A percentile compares a stretch with the other conserved stretches of the same genome.
These are phyloP conservation scores for Stictonetta naevosa DNA, from an alignment of 2,113 vertebrate species.

Conservation along the genomic window DNA sequence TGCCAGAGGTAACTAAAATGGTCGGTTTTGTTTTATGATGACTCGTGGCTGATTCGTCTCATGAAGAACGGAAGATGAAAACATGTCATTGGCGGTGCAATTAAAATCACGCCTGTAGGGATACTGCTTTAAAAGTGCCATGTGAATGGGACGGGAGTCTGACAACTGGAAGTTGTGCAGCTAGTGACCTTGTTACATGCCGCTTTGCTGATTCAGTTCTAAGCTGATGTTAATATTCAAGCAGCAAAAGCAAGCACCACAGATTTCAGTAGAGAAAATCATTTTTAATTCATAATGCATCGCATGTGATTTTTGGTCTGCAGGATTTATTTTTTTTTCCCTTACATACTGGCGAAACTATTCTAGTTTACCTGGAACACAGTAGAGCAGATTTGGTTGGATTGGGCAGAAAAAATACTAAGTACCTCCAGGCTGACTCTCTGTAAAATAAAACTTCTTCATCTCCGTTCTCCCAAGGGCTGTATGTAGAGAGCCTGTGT, in stretches of 20 bases:
- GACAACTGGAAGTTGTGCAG: constrained; percentile 39
- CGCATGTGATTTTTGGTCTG: not conserved
- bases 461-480: not conserved
- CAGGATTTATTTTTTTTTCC: not conserved
- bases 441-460: not conserved
- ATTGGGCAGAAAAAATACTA: not conserved
- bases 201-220: constrained; percentile 51
- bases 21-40: not conserved
- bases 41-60: constrained; percentile 9
- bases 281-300: constrained; percentile 38
- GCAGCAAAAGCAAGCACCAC: not conserved
- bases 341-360: not conserved
- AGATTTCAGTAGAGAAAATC: not conserved
- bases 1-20: not conserved
- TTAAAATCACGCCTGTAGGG: constrained; percentile 42
- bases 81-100: constrained; percentile 12
- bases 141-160: constrained; percentile 13
- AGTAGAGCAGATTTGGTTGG: not conserved
- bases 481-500: not conserved
- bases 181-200: constrained; percentile 17
- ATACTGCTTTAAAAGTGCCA: not conserved
- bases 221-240: constrained; percentile 44
- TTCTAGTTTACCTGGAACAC: not conserved
- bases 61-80: not conserved
- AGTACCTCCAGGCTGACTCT: constrained; percentile 3